These are phyloP conservation scores for Danaus melanippus DNA, from an alignment of 1,140 invertebrate species.

Conservation along the genomic window DNA sequence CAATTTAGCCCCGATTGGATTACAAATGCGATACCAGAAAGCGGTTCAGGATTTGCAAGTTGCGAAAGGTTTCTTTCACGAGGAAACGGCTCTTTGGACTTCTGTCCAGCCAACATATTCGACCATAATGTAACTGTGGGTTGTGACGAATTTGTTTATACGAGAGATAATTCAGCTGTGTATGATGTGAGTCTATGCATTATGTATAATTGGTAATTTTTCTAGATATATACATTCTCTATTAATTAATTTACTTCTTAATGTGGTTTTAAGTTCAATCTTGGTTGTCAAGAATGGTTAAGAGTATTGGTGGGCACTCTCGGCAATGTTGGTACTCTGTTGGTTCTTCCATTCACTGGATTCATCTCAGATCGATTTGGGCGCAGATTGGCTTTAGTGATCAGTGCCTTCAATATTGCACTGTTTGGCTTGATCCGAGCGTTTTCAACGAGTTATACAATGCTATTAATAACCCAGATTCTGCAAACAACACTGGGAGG, in stretches of 20 bases:
- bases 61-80: conserved; percentile 19
- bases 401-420: conserved; percentile 68
- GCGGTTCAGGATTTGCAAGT: conserved; percentile 29
- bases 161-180: conserved; percentile 34
- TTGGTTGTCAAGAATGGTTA: conserved; percentile 38
- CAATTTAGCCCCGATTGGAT: conserved; percentile 44
- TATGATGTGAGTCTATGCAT: conserved; percentile 33
- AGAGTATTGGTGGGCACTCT: conserved; percentile 29
- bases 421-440: conserved; percentile 76
- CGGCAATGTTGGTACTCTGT: conserved; percentile 34
- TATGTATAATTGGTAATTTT: not conserved
- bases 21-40: conserved; percentile 41
- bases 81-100: too few species aligned
- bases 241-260: not conserved
- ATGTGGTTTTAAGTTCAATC: conserved; percentile 27
- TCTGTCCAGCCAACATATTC: too few species aligned
- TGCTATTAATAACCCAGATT: conserved; percentile 77
- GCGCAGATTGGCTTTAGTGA: conserved; percentile 75
- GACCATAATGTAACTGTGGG: conserved; percentile 20
- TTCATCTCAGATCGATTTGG: conserved; percentile 76
- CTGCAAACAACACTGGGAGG: conserved; percentile 72
- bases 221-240: not conserved
- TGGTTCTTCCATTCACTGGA: conserved; percentile 45
- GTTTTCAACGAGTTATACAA: conserved; percentile 77
- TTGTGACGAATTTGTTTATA: conserved; percentile 27